Conservation (phyloP, 1,140 invertebrate genomes). For the Cotesia chilonis region DNA sequence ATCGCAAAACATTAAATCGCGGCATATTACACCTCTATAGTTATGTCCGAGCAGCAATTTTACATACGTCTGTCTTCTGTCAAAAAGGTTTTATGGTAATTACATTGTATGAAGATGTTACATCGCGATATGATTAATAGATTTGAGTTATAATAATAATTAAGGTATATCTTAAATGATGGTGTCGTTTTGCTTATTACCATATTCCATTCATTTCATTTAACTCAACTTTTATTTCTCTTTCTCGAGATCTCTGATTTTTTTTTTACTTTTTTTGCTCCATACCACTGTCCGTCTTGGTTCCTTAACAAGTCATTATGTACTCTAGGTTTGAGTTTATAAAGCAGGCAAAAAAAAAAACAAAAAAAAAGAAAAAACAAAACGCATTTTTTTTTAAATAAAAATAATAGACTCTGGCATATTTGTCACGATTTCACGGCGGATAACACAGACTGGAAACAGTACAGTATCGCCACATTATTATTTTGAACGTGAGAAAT, state of each 20-base stretch:
- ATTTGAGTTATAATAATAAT: constrained; percentile 23
- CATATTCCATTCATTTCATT: constrained; percentile 23
- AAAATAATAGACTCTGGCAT: background rate
- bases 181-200: constrained; percentile 19
- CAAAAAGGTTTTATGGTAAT: constrained; percentile 20
- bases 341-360: background rate
- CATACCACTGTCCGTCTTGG: background rate
- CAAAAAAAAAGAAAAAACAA: background rate
- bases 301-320: constrained; percentile 16
- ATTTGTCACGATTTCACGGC: constrained; percentile 25
- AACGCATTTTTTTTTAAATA: constrained; percentile 7
- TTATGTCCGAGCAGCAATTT: background rate
- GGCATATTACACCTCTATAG: too few relatives aligned
- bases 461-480: constrained; percentile 19
- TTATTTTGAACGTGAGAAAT: constrained; percentile 29
- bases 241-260: background rate
- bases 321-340: background rate
- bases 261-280: background rate
- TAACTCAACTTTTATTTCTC: background rate
- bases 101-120: constrained; percentile 24
- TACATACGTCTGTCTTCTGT: background rate
- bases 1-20: too few relatives aligned
- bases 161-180: background rate
- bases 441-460: constrained; percentile 6
- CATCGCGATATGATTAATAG: constrained; percentile 23